These are phyloP conservation scores for Oophaga pumilio DNA, from an alignment of 2,113 vertebrate genomes.

Conservation along the genomic window DNA sequence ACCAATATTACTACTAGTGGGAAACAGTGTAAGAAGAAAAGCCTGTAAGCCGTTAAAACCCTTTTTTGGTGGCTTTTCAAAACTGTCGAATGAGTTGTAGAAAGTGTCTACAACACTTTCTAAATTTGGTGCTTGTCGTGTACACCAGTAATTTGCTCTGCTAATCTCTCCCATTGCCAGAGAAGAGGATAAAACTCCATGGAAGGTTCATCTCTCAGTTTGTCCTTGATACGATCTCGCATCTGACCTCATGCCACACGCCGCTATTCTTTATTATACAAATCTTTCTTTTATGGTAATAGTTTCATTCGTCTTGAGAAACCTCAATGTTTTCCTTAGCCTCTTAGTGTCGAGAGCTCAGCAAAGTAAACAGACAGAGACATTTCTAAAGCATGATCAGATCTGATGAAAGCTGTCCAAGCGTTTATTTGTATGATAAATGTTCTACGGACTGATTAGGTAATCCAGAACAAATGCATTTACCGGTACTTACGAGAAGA, in stretches of 20 bases:
- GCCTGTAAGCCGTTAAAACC: too few relatives aligned
- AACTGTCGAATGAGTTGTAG: not conserved
- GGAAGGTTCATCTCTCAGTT: not conserved
- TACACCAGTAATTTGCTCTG: too few relatives aligned
- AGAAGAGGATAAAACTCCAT: not conserved
- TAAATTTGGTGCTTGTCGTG: too few relatives aligned
- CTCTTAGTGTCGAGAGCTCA: not conserved
- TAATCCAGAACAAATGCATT: not conserved
- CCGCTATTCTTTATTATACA: not conserved
- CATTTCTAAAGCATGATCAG: slow-evolving; percentile 27
- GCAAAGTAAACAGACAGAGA: slow-evolving; percentile 4
- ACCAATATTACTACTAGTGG: too few relatives aligned
- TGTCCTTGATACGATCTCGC: not conserved
- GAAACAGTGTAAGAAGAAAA: too few relatives aligned
- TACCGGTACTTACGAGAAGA: not conserved
- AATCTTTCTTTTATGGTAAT: slow-evolving; percentile 18
- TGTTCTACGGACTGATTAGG: not conserved
- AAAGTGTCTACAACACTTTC: too few relatives aligned
- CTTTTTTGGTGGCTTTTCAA: not conserved
- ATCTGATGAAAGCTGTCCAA: not conserved
- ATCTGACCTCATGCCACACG: not conserved
- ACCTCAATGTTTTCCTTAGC: not conserved
- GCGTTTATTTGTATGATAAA: not conserved
- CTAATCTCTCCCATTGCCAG: not conserved
- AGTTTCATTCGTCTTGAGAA: slow-evolving; percentile 10